Evolutionary conservation across 2,797 vertebrate genomes (phyloP), one percentile per base, ranked within the genome.

Genomic region (Chiroxiphia lanceolata): DNA sequence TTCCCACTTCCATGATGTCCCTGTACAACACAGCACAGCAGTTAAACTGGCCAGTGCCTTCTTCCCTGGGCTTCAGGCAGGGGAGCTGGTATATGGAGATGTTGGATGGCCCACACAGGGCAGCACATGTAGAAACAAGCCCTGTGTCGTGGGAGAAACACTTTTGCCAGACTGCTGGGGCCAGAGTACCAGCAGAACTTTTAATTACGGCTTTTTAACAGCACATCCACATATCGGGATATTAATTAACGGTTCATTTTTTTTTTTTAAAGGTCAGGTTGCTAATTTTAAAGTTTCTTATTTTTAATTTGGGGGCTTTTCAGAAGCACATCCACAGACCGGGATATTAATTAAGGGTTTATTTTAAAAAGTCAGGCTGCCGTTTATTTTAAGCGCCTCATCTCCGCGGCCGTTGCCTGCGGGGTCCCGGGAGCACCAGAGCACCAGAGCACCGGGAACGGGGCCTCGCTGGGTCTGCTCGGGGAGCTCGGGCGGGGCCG

Each of bases 401-500:
- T 71, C 70, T 57, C 71, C 64, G 16, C 64, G 34, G 63, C 56
- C 63, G 18, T 10, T 38, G 36, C 31, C 36, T 31, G 31, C 7
- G 15, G 19, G 45, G 17, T 11, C 20, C 48, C 38, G 3, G 9
- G n/a, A n/a, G n/a, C n/a, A n/a, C n/a, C n/a, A n/a, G 38, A 40
- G 15, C 27, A 14, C 2, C 21, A 0, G 22, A 6, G n/a, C 31
- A 7, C 10, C 33, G 0, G 10, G 7, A 6, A 15, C 2, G 10
- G 19, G 0, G 47, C 42, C 26, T 9, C 0, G 10, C 50, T 0
- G 2, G 7, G 1, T 3, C 29, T 6, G 1, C 50, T 14, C 47
- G 6, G 25, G 13, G 26, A 15, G 42, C 61, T 53, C 51, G 51
- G 51, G 51, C 53, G 53, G 53, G 29, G 53, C 53, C 53, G 18